A percentile compares a stretch with the other conserved stretches of the same genome.
phyloP scores from a whole-genome alignment of 2,113 vertebrate species.

The Anas platyrhynchos region DNA sequence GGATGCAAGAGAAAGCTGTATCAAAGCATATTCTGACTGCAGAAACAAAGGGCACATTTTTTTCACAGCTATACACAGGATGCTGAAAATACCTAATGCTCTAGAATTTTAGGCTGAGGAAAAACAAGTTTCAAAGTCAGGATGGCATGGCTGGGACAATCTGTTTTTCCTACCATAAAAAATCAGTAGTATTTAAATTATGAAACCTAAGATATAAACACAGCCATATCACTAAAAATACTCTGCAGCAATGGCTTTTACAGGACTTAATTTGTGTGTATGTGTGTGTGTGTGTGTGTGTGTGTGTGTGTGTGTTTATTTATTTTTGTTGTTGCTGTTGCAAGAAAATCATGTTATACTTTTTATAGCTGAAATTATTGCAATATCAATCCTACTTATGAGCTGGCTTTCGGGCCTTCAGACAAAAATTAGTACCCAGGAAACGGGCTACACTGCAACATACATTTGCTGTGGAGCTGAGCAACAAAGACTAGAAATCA shows the following conservation, averaged over 20 bases:
- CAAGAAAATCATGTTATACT: background rate
- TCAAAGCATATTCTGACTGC: background rate
- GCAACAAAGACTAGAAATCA: background rate
- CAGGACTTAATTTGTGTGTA: background rate
- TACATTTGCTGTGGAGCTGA: background rate
- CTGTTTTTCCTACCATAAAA: background rate
- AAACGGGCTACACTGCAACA: background rate
- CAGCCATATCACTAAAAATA: background rate
- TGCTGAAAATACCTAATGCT: background rate
- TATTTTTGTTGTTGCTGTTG: background rate
- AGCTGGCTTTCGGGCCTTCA: background rate
- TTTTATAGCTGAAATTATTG: background rate
- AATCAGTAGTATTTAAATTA: background rate
- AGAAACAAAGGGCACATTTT: background rate
- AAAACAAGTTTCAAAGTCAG: background rate
- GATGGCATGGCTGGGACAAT: background rate
- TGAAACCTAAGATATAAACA: background rate
- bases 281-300: too few species aligned
- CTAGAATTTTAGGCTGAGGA: background rate
- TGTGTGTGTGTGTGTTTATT: background rate
- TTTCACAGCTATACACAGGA: background rate
- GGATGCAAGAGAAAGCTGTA: slow-evolving; percentile 17
- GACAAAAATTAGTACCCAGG: background rate
- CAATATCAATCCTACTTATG: background rate
- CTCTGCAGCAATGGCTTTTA: background rate